Percentiles rank a stretch among this genome's conserved stretches.
Conservation (phyloP, 2,797 vertebrate species). For the Otus scops region DNA sequence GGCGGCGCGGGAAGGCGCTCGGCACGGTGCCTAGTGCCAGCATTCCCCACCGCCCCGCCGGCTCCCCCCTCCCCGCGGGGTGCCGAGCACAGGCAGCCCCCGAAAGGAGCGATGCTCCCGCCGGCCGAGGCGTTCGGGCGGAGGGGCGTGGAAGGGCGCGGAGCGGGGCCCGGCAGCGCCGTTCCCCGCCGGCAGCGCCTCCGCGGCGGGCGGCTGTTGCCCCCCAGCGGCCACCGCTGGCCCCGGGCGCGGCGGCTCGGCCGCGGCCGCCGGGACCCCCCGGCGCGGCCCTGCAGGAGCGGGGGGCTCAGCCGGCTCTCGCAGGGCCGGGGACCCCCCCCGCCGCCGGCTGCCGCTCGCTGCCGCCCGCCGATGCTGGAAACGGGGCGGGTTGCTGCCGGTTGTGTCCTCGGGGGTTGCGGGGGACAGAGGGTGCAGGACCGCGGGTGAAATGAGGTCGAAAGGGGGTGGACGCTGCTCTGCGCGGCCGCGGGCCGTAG, state of each 20-base stretch:
- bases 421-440: background rate
- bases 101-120: background rate
- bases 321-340: too few relatives aligned
- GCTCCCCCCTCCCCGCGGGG: background rate
- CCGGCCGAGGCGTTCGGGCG: background rate
- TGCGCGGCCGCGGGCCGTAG: background rate
- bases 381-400: too few relatives aligned
- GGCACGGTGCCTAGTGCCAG: background rate
- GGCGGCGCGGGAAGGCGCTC: background rate
- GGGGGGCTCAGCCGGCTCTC: background rate
- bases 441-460: background rate
- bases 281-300: background rate
- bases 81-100: background rate
- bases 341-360: too few relatives aligned
- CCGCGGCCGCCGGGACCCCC: background rate
- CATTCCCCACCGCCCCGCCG: background rate
- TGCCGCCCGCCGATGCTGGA: too few relatives aligned
- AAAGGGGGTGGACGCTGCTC: background rate
- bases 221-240: slow-evolving; percentile 67
- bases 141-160: background rate
- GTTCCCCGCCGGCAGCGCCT: background rate
- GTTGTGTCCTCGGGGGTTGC: too few relatives aligned
- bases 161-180: too few relatives aligned
- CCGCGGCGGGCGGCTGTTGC: slow-evolving; percentile 46
- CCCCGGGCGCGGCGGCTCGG: background rate